Base-by-base conservation (phyloP, 1,140 invertebrate genomes). In the Listronotus oregonensis region DNA sequence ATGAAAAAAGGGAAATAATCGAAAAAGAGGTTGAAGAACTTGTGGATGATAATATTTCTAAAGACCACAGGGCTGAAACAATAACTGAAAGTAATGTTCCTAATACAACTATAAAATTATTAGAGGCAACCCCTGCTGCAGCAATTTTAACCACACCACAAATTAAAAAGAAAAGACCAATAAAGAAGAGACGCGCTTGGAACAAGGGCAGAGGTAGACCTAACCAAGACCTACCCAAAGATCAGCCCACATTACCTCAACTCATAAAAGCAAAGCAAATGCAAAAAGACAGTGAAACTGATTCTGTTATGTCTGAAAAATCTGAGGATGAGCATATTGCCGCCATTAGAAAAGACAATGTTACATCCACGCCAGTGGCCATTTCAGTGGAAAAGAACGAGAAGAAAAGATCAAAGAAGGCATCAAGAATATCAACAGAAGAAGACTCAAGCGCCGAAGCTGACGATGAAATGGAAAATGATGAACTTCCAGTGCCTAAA, bases 391-490 rank as follows among this genome's bases (percentile, higher is more conserved):
- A 69, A 49, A 65, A 66, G 37, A 68, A 71, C 47, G 77, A 77
- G 82, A 84, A n/a, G 85, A 85, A 52, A 82, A 81, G 64, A 84
- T 84, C 49, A 60, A 75, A 73, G 50, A 64, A 61, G 17, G 54
- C 72, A 31, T 66, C 71, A 12, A 71, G 71, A 37, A 78, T 81
- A 68, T 80, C 80, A 9, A 80, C 79, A 21, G 83, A 78, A 32
- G 85, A 86, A 76, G 84, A 85, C 74, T 86, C 84, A 0, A 85
- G 83, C 18, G 84, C 84, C 5, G 85, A 86, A 73, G 84, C 83
- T 17, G 84, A 85, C 75, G 84, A 86, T 72, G 84, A 86, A 74
- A 85, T 85, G 84, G 84, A 86, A 69, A 81, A 84, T 27, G 84
- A 86, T 57, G 84, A 85, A 73, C 66, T 75, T 32, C 66, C 69